Evolutionary conservation across 2,888 invertebrate species (phyloP).

Genomic region (Drosophila kambysellisi): DNA sequence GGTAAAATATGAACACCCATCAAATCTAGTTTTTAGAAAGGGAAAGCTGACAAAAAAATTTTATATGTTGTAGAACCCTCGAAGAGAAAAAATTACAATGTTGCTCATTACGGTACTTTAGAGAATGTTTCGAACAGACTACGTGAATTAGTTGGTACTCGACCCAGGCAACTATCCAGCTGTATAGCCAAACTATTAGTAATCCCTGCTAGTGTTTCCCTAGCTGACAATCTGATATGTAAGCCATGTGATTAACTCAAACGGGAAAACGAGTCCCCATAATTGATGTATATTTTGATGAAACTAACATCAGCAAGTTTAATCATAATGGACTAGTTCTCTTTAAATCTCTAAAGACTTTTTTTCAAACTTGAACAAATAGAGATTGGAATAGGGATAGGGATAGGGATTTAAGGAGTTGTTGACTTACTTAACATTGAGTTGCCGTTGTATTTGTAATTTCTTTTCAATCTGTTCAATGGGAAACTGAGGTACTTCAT

Average conservation of each 20-base stretch:
- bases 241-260: background rate
- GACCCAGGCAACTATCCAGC: background rate
- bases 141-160: background rate
- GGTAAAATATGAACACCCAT: background rate
- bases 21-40: background rate
- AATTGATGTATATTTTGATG: background rate
- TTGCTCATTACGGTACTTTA: background rate
- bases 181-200: background rate
- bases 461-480: constrained; percentile 99
- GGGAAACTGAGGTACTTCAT: constrained; percentile 98
- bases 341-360: background rate
- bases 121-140: background rate
- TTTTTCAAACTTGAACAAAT: background rate
- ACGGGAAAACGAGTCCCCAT: background rate
- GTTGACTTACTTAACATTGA: constrained; percentile 92
- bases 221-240: background rate
- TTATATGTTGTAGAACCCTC: background rate
- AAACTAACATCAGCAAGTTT: background rate
- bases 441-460: constrained; percentile 93
- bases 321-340: background rate
- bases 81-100: background rate
- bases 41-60: background rate
- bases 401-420: background rate
- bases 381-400: background rate
- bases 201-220: background rate